These are phyloP conservation scores for Malacoraja senta DNA, from an alignment of 2,797 vertebrate species.

Conservation along the genomic window DNA sequence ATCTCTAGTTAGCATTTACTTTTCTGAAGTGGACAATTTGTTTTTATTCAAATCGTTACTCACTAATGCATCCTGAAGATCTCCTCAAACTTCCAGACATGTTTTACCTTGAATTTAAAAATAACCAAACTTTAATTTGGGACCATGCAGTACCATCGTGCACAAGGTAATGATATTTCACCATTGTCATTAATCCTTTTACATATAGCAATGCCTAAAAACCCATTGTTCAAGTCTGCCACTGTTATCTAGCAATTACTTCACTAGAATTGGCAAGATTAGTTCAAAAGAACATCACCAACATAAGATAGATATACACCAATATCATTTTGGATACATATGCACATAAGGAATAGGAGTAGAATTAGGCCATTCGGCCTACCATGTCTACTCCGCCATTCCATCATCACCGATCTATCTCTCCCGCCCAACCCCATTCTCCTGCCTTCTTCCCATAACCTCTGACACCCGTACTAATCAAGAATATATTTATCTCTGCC, in stretches of 20 bases:
- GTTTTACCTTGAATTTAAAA: neutral
- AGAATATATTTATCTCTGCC: too few relatives aligned
- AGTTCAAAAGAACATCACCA: neutral
- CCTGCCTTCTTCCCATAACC: too few relatives aligned
- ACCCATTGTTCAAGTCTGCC: neutral
- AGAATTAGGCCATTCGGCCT: too few relatives aligned
- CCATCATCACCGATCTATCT: too few relatives aligned
- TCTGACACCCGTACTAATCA: too few relatives aligned
- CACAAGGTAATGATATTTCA: neutral
- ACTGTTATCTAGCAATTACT: neutral
- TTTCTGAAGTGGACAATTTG: neutral
- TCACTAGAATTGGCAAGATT: neutral
- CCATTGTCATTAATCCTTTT: neutral
- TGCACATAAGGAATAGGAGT: too few relatives aligned
- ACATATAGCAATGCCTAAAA: neutral
- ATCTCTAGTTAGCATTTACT: neutral
- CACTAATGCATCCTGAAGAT: neutral
- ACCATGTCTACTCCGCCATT: too few relatives aligned
- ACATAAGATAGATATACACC: neutral
- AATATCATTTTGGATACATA: neutral
- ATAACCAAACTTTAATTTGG: neutral
- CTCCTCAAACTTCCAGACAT: neutral
- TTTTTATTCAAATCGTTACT: neutral
- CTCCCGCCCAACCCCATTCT: too few relatives aligned
- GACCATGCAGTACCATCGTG: neutral